Evolutionary conservation across 2,888 invertebrate species (phyloP), one percentile per base, ranked within the genome.

Genomic region (Acrocera orbiculus): DNA sequence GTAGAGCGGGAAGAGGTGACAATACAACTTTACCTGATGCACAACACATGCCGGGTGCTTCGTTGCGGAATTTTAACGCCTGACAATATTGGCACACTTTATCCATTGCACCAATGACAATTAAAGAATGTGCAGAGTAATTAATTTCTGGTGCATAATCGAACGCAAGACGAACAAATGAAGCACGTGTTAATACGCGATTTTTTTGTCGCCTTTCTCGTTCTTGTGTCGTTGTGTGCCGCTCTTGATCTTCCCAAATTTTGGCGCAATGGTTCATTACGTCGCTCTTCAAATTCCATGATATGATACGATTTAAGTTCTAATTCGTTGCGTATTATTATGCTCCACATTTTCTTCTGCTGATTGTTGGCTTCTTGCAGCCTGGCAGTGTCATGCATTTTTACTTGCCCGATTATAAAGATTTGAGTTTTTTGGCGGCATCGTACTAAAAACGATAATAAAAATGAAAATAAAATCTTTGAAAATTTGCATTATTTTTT

Each of bases 41-140:
- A 45, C 54, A 58, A 42, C 54, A 56, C 44, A 56, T 48, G 42
- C 52, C 54, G 42, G 46, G 37, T 30, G 52, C 36, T 53, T 56
- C 52, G 39, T 44, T 47, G 42, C 44, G 45, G 38, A 43, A 53
- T 41, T 51, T 52, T 30, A 52, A 46, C 35, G 51, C 48, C 38
- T 48, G 46, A 42, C 52, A 52, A 49, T 50, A 45, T 46, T 30
- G 35, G 40, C 52, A 51, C 43, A 49, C 40, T 39, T 39, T 42
- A 43, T 45, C 45, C 51, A 54, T 49, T 44, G 35, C 39, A 40
- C 45, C 45, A 44, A 52, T 49, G 41, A 37, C 44, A 40, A 47
- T 45, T 42, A 43, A 44, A 42, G 46, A 35, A 44, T 49, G 44
- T 43, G 46, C 43, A 40, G 45, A 47, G 42, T 48, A 47, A 34